These are phyloP conservation scores for Porites divaricata DNA, from an alignment of 92 coral and sea anemone genomes.

Conservation along the genomic window DNA sequence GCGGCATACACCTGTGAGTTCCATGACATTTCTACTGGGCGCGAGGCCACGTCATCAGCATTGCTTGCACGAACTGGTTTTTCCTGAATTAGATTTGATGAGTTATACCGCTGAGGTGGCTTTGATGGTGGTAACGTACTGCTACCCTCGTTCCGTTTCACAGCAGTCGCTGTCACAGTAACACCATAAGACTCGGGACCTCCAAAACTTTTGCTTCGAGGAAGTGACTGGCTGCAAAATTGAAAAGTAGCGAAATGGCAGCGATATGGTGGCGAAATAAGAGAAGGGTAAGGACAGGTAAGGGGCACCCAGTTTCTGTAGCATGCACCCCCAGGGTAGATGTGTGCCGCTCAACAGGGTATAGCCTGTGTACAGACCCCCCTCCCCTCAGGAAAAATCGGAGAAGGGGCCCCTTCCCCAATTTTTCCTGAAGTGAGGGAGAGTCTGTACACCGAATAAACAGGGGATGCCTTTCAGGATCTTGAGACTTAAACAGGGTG, in stretches of 20 bases:
- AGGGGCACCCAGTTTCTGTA: no score
- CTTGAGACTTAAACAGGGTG: no score
- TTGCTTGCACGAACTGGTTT: slow-evolving; percentile 31
- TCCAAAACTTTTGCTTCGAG: slow-evolving; percentile 77
- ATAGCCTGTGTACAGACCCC: no score
- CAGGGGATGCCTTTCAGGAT: no score
- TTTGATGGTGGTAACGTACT: slow-evolving; percentile 67
- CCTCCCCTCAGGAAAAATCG: no score
- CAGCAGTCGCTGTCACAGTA: slow-evolving; percentile 69
- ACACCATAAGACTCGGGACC: slow-evolving; percentile 74
- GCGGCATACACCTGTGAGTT: slow-evolving; percentile 43
- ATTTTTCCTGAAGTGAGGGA: no score
- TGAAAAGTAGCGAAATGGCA: background rate
- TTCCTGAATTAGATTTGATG: slow-evolving; percentile 75
- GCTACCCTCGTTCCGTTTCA: slow-evolving; percentile 44
- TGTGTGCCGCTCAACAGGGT: no score
- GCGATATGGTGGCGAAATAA: no score
- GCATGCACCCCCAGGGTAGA: no score
- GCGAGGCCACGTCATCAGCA: slow-evolving; percentile 37
- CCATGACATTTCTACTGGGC: slow-evolving; percentile 55
- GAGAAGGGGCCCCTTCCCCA: no score
- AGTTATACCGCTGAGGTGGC: slow-evolving; percentile 79
- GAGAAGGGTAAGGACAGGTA: no score
- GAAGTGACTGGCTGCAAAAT: slow-evolving; percentile 28
- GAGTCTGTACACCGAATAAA: no score